Conservation (phyloP, 2,888 invertebrate genomes). For the Conops quadrifasciatus region DNA sequence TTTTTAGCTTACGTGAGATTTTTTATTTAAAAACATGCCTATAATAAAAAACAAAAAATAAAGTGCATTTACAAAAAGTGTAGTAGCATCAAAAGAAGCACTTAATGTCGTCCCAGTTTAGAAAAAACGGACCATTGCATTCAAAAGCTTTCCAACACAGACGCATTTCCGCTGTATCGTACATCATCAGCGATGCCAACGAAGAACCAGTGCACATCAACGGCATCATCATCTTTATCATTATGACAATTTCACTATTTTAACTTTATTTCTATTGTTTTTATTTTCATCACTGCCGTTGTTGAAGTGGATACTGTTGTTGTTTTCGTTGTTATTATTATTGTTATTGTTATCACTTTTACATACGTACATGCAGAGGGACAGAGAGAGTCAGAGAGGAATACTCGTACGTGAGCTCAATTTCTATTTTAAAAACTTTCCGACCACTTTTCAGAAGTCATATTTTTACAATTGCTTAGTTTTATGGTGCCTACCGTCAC, state of each 20-base stretch:
- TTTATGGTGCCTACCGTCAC: slow-evolving; percentile 13
- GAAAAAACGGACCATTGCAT: slow-evolving; percentile 1
- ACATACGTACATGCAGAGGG: neutral
- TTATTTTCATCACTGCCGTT: neutral
- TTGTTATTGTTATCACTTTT: slow-evolving; percentile 5
- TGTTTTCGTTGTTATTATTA: slow-evolving; percentile 7
- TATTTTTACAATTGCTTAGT: slow-evolving; percentile 23
- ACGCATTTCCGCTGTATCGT: neutral
- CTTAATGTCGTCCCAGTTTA: slow-evolving; percentile 26
- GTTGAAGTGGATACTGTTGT: neutral
- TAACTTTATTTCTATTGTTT: neutral
- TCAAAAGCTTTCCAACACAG: slow-evolving; percentile 7
- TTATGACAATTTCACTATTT: neutral
- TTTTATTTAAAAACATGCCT: too few species aligned
- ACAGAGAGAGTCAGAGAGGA: too few species aligned
- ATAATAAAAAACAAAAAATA: neutral
- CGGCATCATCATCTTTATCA: neutral
- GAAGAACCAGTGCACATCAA: neutral
- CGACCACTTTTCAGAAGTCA: neutral
- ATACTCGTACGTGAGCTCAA: too few species aligned
- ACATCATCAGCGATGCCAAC: neutral
- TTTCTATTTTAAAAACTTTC: too few species aligned
- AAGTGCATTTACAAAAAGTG: neutral
- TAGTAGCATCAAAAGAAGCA: slow-evolving; percentile 12
- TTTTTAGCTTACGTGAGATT: too few species aligned